Evolutionary conservation across 2,888 invertebrate species (phyloP).

Genomic region (Apantesis nais): DNA sequence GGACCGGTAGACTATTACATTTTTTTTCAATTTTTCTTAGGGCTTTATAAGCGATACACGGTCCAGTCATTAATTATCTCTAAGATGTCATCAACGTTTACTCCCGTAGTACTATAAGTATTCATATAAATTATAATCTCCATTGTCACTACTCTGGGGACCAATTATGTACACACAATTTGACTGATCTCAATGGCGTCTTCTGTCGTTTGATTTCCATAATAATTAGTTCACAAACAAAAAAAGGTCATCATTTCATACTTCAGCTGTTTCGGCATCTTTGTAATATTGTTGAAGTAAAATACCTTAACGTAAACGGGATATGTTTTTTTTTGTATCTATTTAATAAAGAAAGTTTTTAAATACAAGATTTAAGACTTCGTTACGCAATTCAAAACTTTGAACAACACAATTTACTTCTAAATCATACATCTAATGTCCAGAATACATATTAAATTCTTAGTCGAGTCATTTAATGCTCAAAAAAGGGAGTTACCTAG

Average conservation of each 20-base stretch:
- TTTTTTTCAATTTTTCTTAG: no score
- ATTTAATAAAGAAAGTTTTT: no score
- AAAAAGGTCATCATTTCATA: background rate
- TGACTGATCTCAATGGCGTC: background rate
- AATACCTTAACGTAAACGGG: background rate
- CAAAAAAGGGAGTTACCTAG: no score
- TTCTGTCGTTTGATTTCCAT: constrained; percentile 3
- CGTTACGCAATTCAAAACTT: no score
- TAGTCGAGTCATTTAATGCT: no score
- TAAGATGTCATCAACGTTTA: background rate
- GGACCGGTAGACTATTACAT: no score
- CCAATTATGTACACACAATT: constrained; percentile 6
- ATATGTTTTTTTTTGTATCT: background rate
- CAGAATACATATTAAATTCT: no score
- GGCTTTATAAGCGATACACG: no score
- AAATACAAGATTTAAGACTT: no score
- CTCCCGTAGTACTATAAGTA: constrained; percentile 24
- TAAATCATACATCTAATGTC: no score
- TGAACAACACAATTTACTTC: no score
- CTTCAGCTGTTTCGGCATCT: background rate
- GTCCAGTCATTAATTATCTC: no score
- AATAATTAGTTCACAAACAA: constrained; percentile 6
- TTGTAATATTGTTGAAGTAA: background rate
- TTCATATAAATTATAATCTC: constrained; percentile 1
- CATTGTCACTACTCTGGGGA: background rate